Evolutionary conservation across 2,113 vertebrate genomes (phyloP).

Genomic region (Callaeas wilsoni): DNA sequence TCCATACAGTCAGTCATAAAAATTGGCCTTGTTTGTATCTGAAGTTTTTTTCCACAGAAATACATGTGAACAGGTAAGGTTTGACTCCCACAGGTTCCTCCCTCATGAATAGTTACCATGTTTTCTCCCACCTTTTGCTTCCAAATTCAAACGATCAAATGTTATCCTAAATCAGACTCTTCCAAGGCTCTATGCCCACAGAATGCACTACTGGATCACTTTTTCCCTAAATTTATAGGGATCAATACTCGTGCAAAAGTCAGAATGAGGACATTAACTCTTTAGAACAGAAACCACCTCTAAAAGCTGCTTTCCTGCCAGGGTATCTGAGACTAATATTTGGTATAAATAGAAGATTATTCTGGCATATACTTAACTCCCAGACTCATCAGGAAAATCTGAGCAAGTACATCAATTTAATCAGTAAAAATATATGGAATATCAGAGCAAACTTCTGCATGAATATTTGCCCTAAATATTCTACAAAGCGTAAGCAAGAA

Average conservation of each 20-base stretch:
- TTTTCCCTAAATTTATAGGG: neutral
- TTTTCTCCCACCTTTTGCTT: neutral
- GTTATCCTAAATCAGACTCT: neutral
- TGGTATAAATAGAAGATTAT: neutral
- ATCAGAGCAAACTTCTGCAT: neutral
- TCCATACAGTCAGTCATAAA: neutral
- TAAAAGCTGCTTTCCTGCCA: neutral
- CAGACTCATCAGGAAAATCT: neutral
- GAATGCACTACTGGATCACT: rapidly evolving
- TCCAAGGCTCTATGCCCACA: neutral
- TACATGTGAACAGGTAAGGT: neutral
- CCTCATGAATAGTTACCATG: neutral
- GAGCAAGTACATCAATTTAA: neutral
- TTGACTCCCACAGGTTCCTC: neutral
- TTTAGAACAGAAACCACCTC: neutral
- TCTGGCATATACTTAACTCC: neutral
- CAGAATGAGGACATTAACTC: neutral
- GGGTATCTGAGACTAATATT: neutral
- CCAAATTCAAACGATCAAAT: neutral
- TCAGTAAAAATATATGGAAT: neutral
- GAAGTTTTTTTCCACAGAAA: neutral
- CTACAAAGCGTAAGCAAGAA: neutral
- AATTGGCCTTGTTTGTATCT: neutral
- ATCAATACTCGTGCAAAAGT: neutral
- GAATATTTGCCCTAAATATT: neutral